Evolutionary conservation across 2,797 vertebrate genomes (phyloP).

Genomic region (Microctenopoma lineatum): DNA sequence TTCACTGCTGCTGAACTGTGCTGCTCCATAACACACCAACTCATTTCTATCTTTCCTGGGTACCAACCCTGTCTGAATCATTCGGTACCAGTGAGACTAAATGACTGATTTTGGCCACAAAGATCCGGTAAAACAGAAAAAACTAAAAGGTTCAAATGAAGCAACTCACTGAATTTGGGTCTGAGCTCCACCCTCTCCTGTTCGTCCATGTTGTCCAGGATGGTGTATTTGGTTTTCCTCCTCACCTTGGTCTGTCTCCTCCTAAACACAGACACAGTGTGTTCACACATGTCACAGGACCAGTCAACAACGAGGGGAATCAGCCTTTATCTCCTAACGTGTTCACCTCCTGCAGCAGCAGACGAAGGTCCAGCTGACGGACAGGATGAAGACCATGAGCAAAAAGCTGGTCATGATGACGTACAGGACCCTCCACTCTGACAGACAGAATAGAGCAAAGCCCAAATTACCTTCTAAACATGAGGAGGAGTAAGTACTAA

Average conservation of each 20-base stretch:
- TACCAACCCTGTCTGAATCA: no score
- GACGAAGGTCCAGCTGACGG: constrained; percentile 86
- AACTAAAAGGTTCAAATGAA: neutral
- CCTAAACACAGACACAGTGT: constrained; percentile 68
- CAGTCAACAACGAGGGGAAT: neutral
- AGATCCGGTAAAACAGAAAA: no score
- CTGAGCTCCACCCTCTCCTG: constrained; percentile 92
- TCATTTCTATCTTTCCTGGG: no score
- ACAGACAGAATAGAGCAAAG: neutral
- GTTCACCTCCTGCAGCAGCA: constrained; percentile 91
- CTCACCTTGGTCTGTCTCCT: constrained; percentile 88
- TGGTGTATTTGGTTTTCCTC: constrained; percentile 92
- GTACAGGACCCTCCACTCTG: constrained; percentile 93
- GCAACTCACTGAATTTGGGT: constrained; percentile 89
- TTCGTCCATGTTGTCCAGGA: constrained; percentile 93
- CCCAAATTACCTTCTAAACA: no score
- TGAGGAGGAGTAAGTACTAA: no score
- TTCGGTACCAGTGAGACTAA: no score
- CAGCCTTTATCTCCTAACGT: neutral
- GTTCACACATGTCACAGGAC: neutral
- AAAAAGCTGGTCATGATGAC: constrained; percentile 84
- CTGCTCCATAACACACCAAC: no score
- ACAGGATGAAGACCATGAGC: constrained; percentile 80
- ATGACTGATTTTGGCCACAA: no score
- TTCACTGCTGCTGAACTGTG: no score